Percentiles rank a stretch among this genome's conserved stretches.
Evolutionary conservation across 2,888 invertebrate genomes (phyloP).

Genomic region (Tachina grossa): DNA sequence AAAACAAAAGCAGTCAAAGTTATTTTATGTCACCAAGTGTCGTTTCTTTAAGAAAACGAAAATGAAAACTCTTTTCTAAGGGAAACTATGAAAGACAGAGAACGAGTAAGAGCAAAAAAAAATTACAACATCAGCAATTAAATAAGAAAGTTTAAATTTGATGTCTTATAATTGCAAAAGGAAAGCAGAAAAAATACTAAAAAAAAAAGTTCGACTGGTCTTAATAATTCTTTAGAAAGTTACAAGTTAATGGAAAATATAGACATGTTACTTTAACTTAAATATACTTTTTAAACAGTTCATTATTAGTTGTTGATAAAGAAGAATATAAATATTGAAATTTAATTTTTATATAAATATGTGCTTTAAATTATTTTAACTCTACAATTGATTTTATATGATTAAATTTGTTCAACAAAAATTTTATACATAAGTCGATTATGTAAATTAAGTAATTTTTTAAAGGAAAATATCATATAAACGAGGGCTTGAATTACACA

Average conservation of each 20-base stretch:
- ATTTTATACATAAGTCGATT: too few species aligned
- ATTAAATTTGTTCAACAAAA: too few species aligned
- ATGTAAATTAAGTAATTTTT: too few species aligned
- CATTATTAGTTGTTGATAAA: constrained; percentile 14
- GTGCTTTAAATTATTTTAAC: background rate
- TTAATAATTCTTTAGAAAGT: constrained; percentile 50
- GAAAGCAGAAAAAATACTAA: constrained; percentile 29
- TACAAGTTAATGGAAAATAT: constrained; percentile 54
- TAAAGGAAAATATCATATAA: too few species aligned
- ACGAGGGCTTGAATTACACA: too few species aligned
- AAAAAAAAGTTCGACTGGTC: constrained; percentile 51
- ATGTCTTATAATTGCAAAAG: constrained; percentile 67
- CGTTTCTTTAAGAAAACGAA: constrained; percentile 40
- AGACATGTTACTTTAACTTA: constrained; percentile 53
- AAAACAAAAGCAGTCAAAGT: constrained; percentile 59
- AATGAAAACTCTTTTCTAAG: constrained; percentile 35
- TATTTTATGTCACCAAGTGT: constrained; percentile 59
- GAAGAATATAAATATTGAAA: background rate
- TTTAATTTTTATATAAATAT: background rate
- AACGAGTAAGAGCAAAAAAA: constrained; percentile 9
- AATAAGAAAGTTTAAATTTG: constrained; percentile 66
- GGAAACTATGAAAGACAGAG: constrained; percentile 9
- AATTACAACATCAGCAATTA: constrained; percentile 65
- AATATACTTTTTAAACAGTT: constrained; percentile 37
- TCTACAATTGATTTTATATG: too few species aligned